A percentile compares a stretch with the other conserved stretches of the same genome.
phyloP scores from a whole-genome alignment of 2,888 invertebrate species.

The Xestia xanthographa region DNA sequence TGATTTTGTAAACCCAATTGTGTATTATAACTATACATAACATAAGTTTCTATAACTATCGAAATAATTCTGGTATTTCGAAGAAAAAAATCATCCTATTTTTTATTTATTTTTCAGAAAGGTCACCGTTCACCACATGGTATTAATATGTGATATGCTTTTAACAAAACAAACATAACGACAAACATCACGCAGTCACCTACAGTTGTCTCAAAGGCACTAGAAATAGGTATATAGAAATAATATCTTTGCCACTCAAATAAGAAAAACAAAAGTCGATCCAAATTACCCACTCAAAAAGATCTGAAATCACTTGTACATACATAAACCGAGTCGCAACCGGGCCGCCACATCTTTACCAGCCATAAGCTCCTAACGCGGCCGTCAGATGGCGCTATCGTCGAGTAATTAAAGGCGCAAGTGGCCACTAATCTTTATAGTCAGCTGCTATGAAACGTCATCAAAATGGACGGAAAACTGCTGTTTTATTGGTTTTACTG shows the following conservation, averaged over 20 bases:
- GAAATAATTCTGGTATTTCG: not conserved
- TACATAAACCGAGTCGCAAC: constrained; percentile 31
- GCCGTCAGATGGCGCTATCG: constrained; percentile 60
- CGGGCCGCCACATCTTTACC: not conserved
- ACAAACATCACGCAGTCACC: too few relatives aligned
- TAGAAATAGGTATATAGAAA: too few relatives aligned
- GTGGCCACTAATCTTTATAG: constrained; percentile 64
- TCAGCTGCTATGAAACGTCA: constrained; percentile 40
- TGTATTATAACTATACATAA: not conserved
- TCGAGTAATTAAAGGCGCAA: constrained; percentile 60
- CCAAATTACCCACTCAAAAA: constrained; percentile 3
- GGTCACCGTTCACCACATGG: not conserved
- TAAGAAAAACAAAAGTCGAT: not conserved
- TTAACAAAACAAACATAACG: not conserved
- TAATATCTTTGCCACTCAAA: not conserved
- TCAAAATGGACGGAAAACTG: constrained; percentile 28
- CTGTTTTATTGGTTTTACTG: constrained; percentile 30
- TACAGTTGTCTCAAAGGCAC: not conserved
- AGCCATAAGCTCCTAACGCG: constrained; percentile 28
- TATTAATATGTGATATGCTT: not conserved
- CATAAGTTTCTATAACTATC: not conserved
- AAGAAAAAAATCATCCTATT: not conserved
- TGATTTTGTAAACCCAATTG: not conserved
- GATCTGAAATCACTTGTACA: constrained; percentile 19
- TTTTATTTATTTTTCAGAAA: not conserved